Conservation (phyloP, 1,140 invertebrate genomes). For the Philopotamus ludificatus region DNA sequence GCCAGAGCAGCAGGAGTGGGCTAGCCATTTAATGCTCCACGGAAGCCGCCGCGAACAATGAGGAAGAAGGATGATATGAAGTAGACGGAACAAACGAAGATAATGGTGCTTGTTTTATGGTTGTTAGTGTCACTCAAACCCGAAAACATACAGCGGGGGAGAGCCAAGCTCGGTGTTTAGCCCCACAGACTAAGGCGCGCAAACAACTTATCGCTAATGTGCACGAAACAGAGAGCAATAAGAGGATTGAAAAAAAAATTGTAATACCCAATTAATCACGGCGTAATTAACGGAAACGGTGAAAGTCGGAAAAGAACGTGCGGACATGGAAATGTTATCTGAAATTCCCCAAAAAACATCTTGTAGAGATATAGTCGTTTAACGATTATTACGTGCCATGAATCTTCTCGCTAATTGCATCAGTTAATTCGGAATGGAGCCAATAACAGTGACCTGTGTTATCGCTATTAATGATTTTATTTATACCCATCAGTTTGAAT, state of each 20-base stretch:
- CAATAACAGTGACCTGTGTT: no score
- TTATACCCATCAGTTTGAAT: no score
- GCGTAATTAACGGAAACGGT: not conserved
- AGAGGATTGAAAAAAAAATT: no score
- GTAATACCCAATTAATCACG: not conserved
- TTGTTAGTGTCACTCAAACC: conserved; percentile 28
- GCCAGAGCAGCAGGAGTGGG: no score
- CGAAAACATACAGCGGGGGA: not conserved
- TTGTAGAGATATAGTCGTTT: no score
- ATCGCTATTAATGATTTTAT: no score
- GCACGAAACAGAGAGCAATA: no score
- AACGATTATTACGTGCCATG: no score
- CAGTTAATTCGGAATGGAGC: no score
- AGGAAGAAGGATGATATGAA: conserved; percentile 16
- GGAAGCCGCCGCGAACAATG: conserved; percentile 20
- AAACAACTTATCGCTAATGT: not conserved
- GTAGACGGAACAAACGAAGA: conserved; percentile 12
- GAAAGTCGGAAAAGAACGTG: not conserved
- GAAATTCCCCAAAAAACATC: no score
- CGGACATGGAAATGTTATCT: no score
- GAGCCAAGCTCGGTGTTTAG: not conserved
- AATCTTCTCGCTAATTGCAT: not conserved
- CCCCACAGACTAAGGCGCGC: not conserved
- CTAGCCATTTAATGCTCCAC: conserved; percentile 8
- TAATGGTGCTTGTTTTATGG: conserved; percentile 30